These are phyloP conservation scores for Lepus townsendii DNA, from an alignment of 2,797 vertebrate genomes.

Conservation along the genomic window DNA sequence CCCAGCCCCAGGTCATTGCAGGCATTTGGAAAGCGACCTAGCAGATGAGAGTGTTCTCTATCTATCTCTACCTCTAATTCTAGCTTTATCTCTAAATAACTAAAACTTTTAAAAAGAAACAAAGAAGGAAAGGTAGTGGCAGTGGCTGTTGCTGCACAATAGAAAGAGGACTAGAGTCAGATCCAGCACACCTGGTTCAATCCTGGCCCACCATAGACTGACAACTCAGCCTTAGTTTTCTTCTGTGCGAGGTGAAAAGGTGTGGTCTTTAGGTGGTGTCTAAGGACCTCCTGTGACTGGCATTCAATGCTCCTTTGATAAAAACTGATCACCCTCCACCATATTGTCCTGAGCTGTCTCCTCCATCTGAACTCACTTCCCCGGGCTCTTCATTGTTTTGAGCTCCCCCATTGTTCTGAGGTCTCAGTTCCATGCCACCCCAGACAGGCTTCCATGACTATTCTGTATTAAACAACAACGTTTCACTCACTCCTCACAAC, in stretches of 20 bases:
- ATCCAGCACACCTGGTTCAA: not conserved
- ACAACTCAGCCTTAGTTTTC: not conserved
- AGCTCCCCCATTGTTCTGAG: not conserved
- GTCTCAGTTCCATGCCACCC: not conserved
- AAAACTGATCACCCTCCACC: not conserved
- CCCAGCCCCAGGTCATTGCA: no score
- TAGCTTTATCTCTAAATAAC: no score
- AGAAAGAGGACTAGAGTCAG: not conserved
- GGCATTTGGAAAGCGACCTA: no score
- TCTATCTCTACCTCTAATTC: no score
- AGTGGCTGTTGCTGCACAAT: not conserved
- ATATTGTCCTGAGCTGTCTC: not conserved
- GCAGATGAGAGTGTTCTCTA: no score
- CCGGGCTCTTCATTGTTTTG: no score
- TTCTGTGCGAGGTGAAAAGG: not conserved
- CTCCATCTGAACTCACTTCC: not conserved
- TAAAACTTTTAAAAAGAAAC: no score
- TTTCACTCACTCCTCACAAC: not conserved
- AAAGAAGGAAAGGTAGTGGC: not conserved
- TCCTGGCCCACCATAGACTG: not conserved
- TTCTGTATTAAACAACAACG: not conserved
- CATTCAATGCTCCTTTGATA: not conserved
- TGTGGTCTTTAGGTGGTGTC: not conserved
- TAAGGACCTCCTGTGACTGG: not conserved
- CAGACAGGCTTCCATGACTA: not conserved